Evolutionary conservation across 2,888 invertebrate genomes (phyloP).

Genomic region (Acanthosoma haemorrhoidale): DNA sequence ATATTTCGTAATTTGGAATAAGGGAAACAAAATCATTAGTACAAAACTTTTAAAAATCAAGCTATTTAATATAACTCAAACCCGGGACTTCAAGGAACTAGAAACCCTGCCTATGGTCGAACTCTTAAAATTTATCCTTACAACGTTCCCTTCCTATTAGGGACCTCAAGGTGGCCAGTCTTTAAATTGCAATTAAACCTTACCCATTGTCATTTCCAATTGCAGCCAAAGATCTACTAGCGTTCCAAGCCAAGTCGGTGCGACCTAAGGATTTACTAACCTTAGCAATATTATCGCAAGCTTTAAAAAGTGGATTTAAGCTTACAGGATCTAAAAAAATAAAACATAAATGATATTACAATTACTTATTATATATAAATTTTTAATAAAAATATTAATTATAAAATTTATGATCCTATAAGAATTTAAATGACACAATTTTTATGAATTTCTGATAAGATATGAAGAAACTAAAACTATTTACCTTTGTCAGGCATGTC

Average conservation of each 20-base stretch:
- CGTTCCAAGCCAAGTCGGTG: constrained; percentile 51
- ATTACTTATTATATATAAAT: background rate
- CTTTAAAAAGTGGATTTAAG: constrained; percentile 32
- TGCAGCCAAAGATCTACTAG: constrained; percentile 55
- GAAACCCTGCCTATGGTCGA: no score
- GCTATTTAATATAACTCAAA: no score
- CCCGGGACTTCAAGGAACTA: no score
- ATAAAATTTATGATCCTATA: background rate
- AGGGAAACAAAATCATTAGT: no score
- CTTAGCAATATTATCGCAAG: constrained; percentile 36
- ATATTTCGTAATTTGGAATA: no score
- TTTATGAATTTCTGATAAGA: no score
- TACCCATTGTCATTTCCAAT: constrained; percentile 61
- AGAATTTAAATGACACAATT: background rate
- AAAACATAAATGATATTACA: background rate
- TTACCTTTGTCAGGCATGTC: constrained; percentile 51
- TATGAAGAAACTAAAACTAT: constrained; percentile 3
- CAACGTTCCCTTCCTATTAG: no score
- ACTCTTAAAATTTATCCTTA: no score
- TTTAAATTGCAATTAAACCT: no score
- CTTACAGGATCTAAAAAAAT: constrained; percentile 37
- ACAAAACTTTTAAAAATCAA: no score
- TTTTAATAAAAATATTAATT: background rate
- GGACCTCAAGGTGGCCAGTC: no score
- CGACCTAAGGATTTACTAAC: constrained; percentile 35